Percentiles rank a stretch among this genome's conserved stretches.
phyloP scores from a whole-genome alignment of 2,113 vertebrate species.

The Mormoops blainvillei region DNA sequence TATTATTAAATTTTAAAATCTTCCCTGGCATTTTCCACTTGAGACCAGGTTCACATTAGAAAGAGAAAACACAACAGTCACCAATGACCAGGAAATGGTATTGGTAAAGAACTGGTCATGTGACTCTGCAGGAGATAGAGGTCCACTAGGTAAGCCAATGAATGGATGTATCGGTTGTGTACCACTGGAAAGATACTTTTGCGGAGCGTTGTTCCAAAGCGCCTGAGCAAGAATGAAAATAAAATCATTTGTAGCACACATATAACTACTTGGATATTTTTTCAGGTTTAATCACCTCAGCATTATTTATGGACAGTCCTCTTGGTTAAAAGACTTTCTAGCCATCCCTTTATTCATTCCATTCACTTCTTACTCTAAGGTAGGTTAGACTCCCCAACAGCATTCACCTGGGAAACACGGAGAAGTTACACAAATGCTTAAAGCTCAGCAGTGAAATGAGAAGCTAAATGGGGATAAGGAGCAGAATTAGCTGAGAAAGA shows the following conservation, averaged over 20 bases:
- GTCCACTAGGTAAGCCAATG: not conserved
- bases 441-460: not conserved
- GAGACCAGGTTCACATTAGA: not conserved
- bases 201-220: not conserved
- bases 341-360: not conserved
- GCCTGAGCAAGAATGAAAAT: not conserved
- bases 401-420: not conserved
- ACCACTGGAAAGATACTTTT: not conserved
- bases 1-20: not conserved
- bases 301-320: not conserved
- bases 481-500: not conserved
- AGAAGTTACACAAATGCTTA: not conserved
- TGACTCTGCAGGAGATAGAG: not conserved
- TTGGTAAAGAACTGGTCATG: not conserved
- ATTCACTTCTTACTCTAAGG: not conserved
- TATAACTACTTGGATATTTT: not conserved
- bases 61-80: not conserved
- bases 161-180: accelerated
- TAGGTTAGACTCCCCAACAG: not conserved
- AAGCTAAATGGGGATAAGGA: not conserved
- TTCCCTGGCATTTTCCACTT: not conserved
- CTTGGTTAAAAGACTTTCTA: not conserved
- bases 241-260: not conserved
- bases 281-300: not conserved
- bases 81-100: not conserved